phyloP scores from a whole-genome alignment of 2,888 invertebrate species.

The Drosophila ustulata region DNA sequence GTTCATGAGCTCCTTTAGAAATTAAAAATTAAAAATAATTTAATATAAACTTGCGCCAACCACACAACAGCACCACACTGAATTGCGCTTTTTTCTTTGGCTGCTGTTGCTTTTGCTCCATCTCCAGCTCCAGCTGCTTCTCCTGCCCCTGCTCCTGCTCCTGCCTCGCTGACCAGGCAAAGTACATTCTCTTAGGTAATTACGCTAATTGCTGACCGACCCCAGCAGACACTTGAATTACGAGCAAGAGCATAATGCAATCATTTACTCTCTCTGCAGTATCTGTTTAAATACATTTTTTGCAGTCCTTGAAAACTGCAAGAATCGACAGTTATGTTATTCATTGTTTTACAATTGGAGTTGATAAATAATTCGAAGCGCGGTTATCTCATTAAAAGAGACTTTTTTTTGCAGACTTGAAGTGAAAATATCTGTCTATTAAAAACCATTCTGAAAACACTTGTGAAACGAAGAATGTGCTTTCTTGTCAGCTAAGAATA shows the following conservation, averaged over 20 bases:
- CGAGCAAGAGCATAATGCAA: constrained; percentile 51
- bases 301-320: constrained; percentile 7
- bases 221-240: constrained; percentile 6
- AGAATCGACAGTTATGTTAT: background rate
- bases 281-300: constrained; percentile 29
- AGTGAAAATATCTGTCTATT: background rate
- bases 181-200: constrained; percentile 58
- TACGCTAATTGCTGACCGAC: constrained; percentile 64
- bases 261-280: constrained; percentile 51
- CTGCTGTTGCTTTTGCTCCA: background rate
- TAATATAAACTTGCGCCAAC: constrained; percentile 47
- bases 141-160: background rate
- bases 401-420: background rate
- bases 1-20: constrained; percentile 60
- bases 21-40: constrained; percentile 70
- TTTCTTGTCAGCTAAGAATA: background rate
- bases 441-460: background rate
- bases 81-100: constrained; percentile 17
- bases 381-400: background rate
- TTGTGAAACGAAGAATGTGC: background rate
- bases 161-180: constrained; percentile 8
- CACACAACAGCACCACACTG: constrained; percentile 9
- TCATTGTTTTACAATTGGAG: background rate
- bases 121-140: no score
- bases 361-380: background rate